A percentile compares a stretch with the other conserved stretches of the same genome.
Conservation (phyloP, 37 sponge, comb jelly and placozoan species). For the Chondrosia reniformis region DNA sequence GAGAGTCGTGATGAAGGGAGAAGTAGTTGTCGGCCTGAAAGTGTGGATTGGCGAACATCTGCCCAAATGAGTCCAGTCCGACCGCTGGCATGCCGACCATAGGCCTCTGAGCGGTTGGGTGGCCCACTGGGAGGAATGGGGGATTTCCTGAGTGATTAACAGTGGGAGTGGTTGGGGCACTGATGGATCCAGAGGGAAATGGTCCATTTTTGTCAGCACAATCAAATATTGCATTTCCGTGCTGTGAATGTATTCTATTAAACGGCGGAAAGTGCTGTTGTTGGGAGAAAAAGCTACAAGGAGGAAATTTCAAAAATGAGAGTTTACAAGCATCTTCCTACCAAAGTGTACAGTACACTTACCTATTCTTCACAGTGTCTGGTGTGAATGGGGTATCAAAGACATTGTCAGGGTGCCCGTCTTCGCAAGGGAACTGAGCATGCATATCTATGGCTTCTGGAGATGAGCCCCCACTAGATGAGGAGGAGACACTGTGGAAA, state of each 20-base stretch:
- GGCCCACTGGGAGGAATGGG: background rate
- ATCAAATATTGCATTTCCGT: no score
- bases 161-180: conserved; percentile 19
- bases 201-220: no score
- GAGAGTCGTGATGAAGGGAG: no score
- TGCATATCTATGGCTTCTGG: background rate
- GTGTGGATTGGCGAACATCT: background rate
- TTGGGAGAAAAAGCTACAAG: no score
- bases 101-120: background rate
- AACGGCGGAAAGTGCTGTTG: no score
- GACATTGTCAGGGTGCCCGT: background rate
- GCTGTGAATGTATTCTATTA: no score
- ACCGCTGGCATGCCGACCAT: no score
- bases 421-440: background rate
- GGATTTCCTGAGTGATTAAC: background rate
- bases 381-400: no score
- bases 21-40: no score
- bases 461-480: conserved; percentile 13
- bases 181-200: background rate
- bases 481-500: background rate
- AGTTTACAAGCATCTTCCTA: no score
- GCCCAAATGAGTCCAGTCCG: background rate
- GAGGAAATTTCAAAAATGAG: no score
- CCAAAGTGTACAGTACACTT: background rate
- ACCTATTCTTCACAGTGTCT: conserved; percentile 14